These are phyloP conservation scores for Elmis aenea DNA, from an alignment of 2,888 invertebrate species.

Conservation along the genomic window DNA sequence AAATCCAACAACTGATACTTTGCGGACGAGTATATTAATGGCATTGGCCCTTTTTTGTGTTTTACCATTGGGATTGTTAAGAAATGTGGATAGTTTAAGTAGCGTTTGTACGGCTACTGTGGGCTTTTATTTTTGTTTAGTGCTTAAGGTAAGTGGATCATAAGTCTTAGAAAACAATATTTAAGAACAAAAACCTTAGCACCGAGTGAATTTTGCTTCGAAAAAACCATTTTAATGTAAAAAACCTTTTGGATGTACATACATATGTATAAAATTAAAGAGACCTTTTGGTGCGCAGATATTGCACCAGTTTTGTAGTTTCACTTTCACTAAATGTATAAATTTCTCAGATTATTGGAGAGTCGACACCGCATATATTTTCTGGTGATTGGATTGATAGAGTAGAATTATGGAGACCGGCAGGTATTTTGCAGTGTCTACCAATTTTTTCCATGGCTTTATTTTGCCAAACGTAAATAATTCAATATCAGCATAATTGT, in stretches of 20 bases:
- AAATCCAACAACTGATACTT: conserved; percentile 34
- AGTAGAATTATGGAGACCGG: conserved; percentile 75
- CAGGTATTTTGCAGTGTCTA: conserved; percentile 83
- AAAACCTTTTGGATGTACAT: too few species aligned
- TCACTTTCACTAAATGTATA: too few species aligned
- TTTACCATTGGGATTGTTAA: conserved; percentile 80
- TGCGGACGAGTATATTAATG: conserved; percentile 63
- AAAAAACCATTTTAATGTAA: too few species aligned
- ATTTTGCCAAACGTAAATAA: conserved; percentile 87
- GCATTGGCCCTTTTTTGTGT: conserved; percentile 75
- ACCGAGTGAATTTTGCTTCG: too few species aligned
- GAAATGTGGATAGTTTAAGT: conserved; percentile 85
- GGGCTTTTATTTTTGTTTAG: conserved; percentile 84
- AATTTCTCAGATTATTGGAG: conserved; percentile 63
- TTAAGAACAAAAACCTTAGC: too few species aligned
- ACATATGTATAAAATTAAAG: too few species aligned
- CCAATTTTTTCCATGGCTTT: conserved; percentile 97
- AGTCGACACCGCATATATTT: conserved; percentile 71
- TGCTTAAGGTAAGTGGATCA: conserved; percentile 64
- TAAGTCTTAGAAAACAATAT: too few species aligned
- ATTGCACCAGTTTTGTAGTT: neutral
- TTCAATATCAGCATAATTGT: too few species aligned
- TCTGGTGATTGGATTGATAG: conserved; percentile 68
- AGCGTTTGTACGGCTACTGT: conserved; percentile 86
- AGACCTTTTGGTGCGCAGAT: neutral